Evolutionary conservation across 1,140 invertebrate species (phyloP).

Genomic region (Anastrepha ludens): DNA sequence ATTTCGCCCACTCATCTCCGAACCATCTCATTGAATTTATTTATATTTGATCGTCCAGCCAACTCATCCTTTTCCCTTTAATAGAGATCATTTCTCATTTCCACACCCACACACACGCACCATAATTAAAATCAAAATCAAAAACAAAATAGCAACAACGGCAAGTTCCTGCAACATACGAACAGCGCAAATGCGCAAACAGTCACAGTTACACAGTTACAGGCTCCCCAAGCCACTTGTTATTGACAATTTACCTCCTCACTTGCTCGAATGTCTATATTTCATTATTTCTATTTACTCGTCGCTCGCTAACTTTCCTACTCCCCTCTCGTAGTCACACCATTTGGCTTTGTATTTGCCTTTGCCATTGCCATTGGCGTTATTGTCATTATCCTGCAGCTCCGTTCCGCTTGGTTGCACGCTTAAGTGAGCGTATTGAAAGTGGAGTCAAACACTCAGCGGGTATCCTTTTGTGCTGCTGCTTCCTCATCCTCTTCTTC

Average conservation of each 20-base stretch:
- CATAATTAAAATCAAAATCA: not conserved
- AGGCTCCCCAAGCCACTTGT: not conserved
- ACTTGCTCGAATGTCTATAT: slow-evolving; percentile 43
- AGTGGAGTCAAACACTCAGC: slow-evolving; percentile 36
- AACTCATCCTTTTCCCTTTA: slow-evolving; percentile 43
- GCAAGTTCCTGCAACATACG: not conserved
- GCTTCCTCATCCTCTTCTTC: not conserved
- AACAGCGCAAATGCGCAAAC: slow-evolving; percentile 8
- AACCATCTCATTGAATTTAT: slow-evolving; percentile 1
- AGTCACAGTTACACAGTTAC: not conserved
- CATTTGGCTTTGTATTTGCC: not conserved
- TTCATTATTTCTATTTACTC: slow-evolving; percentile 47
- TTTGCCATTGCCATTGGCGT: not conserved
- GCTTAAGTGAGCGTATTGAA: slow-evolving; percentile 38
- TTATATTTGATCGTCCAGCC: slow-evolving; percentile 8
- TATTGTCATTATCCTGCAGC: slow-evolving; percentile 37
- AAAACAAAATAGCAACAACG: not conserved
- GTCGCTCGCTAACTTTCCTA: not conserved
- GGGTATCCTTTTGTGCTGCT: not conserved
- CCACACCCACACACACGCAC: not conserved
- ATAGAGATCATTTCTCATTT: slow-evolving; percentile 49
- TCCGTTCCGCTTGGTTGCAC: slow-evolving; percentile 33
- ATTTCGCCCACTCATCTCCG: not conserved
- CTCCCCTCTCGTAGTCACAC: not conserved
- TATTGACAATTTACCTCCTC: not conserved